Conservation (phyloP, 2,888 invertebrate species). For the Formica aserva region DNA sequence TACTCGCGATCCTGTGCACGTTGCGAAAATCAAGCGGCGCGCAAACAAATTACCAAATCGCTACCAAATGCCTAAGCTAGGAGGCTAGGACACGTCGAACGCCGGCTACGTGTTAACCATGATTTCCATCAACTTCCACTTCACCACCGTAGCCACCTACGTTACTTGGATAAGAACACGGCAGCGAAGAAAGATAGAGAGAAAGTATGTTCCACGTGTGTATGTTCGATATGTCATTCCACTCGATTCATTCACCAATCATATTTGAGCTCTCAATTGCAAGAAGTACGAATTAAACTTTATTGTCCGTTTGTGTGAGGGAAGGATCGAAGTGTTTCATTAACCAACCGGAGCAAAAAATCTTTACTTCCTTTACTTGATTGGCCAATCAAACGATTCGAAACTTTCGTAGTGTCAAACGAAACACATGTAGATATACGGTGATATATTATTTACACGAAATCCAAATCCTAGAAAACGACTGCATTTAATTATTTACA, state of each 20-base stretch:
- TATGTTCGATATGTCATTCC: constrained; percentile 51
- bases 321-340: no score
- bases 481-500: not conserved
- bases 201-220: not conserved
- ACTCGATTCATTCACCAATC: not conserved
- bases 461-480: not conserved
- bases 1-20: constrained; percentile 61
- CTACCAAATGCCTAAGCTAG: constrained; percentile 65
- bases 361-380: no score
- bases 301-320: no score
- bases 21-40: constrained; percentile 68
- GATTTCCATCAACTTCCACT: constrained; percentile 64
- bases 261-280: not conserved
- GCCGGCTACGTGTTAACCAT: constrained; percentile 78
- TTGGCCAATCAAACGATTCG: no score
- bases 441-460: not conserved
- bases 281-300: no score
- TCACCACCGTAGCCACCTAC: constrained; percentile 15
- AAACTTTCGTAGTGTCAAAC: no score
- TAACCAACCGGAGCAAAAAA: no score
- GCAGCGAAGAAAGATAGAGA: not conserved
- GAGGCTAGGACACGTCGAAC: constrained; percentile 78
- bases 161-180: constrained; percentile 51
- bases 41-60: constrained; percentile 68
- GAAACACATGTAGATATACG: no score